These are phyloP conservation scores for Silvanus unidentatus DNA, from an alignment of 2,888 invertebrate species.

Conservation along the genomic window DNA sequence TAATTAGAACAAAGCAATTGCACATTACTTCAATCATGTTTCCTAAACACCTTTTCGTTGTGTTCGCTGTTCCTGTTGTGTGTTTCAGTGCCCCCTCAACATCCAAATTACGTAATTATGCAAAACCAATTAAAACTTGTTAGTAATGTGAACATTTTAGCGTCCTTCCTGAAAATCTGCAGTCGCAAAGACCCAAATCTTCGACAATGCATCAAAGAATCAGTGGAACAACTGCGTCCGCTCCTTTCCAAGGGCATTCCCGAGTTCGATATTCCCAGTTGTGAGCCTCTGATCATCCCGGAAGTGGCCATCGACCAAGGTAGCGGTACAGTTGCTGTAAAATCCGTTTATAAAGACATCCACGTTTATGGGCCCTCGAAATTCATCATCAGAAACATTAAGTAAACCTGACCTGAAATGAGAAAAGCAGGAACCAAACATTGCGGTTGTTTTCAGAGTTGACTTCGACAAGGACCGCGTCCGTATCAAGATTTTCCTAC, in stretches of 20 bases:
- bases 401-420: conserved; percentile 56
- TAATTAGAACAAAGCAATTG: no score
- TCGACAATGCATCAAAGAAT: conserved; percentile 57
- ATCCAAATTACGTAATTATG: background rate
- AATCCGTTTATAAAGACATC: conserved; percentile 55
- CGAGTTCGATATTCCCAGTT: conserved; percentile 57
- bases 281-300: conserved; percentile 59
- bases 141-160: conserved; percentile 43
- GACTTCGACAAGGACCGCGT: conserved; percentile 54
- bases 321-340: conserved; percentile 55
- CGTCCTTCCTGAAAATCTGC: conserved; percentile 62
- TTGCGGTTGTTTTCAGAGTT: conserved; percentile 45
- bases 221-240: conserved; percentile 57
- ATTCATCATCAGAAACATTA: conserved; percentile 54
- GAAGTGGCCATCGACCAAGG: conserved; percentile 58
- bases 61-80: no score
- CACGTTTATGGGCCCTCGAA: conserved; percentile 56
- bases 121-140: background rate
- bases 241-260: conserved; percentile 57
- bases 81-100: background rate
- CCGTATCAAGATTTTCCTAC: conserved; percentile 57
- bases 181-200: conserved; percentile 58
- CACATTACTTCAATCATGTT: no score
- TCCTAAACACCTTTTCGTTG: no score
- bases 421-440: no score